These are phyloP conservation scores for Drosophila pseudotakahashii DNA, from an alignment of 2,888 invertebrate genomes.

Conservation along the genomic window DNA sequence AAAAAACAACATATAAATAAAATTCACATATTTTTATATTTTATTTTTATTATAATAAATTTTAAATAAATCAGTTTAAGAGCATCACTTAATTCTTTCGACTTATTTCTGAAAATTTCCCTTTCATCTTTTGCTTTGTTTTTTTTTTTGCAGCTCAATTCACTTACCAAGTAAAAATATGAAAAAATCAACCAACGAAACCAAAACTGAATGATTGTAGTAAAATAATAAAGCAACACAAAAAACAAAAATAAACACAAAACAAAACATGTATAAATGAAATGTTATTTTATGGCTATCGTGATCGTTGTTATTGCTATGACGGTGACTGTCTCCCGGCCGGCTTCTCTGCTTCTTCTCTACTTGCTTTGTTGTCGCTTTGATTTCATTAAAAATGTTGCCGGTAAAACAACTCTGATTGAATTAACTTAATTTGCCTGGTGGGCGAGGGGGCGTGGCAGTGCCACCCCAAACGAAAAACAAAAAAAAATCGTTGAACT, in stretches of 20 bases:
- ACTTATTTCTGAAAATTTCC: background rate
- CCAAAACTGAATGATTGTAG: constrained; percentile 43
- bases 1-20: background rate
- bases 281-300: constrained; percentile 21
- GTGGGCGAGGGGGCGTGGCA: constrained; percentile 29
- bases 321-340: constrained; percentile 42
- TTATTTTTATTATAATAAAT: no score
- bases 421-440: constrained; percentile 62
- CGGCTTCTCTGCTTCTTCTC: constrained; percentile 33
- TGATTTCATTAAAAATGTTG: constrained; percentile 48
- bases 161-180: constrained; percentile 6
- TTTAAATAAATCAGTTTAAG: background rate
- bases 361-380: constrained; percentile 24
- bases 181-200: constrained; percentile 19
- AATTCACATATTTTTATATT: no score
- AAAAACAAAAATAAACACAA: background rate
- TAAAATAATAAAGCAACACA: constrained; percentile 24
- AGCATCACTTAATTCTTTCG: background rate
- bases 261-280: constrained; percentile 8
- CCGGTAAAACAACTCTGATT: constrained; percentile 64
- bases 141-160: constrained; percentile 16
- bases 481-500: constrained; percentile 1
- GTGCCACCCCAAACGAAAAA: constrained; percentile 11
- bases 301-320: constrained; percentile 22
- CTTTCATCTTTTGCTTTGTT: constrained; percentile 10